Base-by-base conservation (phyloP, 2,888 invertebrate genomes). In the Dusona sp. region DNA sequence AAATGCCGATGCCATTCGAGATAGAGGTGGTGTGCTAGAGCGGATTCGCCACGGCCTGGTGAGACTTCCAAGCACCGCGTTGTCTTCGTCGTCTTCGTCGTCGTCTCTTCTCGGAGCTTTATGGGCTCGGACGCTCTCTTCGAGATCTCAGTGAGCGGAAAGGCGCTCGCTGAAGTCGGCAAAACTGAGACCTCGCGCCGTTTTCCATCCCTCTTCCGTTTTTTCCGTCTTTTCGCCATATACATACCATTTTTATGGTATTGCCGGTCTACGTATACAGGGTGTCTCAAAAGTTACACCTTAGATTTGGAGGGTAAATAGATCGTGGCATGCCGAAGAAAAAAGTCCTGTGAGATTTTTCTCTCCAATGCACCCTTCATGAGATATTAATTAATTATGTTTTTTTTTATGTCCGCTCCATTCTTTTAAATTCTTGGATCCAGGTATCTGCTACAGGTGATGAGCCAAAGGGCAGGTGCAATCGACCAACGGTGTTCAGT, bases 1-100 rank as follows among this genome's bases (percentile, higher is more conserved):
- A 91, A 91, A 91, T 91, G 79, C 88, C 89, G 90, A 91, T 91
- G 91, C 91, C 91, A 91, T 90, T 90, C 89, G 87, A 88, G 90
- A 91, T 88, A 88, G 88, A 83, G 75, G 85, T 85, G 79, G 85
- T 82, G 85, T 79, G 82, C 85, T 88, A 85, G 78, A 87, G 88
- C 79, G 87, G 89, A 91, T 90, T 90, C 89, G 90, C 89, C 88
- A 89, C 89, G 90, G 88, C 85, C 86, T 84, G 80, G 83, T 84
- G 84, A 85, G 70, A 57, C 61, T 84, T 73, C 88, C 80, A 79
- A 29, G 61, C 61, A 61, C 61, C 61, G 80, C 81, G 73, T 78
- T 85, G 84, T 74, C 51, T n/a, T 54, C 42, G 29, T 54, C 81
- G 11, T 64, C 33, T 36, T 61, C 65, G 68, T 72, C 84, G 82